phyloP scores from a whole-genome alignment of 2,888 invertebrate species.

The Cantharis rustica region DNA sequence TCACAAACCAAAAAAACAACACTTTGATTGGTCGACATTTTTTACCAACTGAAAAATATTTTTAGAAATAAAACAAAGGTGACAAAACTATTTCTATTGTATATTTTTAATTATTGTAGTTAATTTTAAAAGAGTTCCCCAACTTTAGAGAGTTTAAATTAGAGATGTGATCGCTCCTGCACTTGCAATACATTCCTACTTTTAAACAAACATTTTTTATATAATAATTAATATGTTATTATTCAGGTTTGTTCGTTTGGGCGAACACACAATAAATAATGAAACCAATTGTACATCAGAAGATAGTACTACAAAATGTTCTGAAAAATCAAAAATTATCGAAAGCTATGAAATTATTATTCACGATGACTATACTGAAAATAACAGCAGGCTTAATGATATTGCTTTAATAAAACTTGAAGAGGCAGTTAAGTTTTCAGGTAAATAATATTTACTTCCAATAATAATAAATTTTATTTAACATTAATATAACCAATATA shows the following conservation, averaged over 20 bases:
- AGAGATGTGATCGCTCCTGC: too few relatives aligned
- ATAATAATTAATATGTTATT: not conserved
- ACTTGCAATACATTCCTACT: too few relatives aligned
- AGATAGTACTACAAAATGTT: not conserved
- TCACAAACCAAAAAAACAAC: too few relatives aligned
- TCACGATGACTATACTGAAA: not conserved
- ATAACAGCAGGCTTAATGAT: conserved; percentile 56
- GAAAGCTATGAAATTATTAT: not conserved
- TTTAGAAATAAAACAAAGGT: too few relatives aligned
- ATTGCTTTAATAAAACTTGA: conserved; percentile 72
- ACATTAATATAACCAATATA: too few relatives aligned
- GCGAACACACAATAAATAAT: conserved; percentile 67
- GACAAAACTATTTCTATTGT: too few relatives aligned
- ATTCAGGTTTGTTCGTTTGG: conserved; percentile 50
- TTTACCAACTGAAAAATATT: too few relatives aligned
- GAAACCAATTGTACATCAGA: conserved; percentile 60
- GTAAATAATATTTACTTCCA: conserved; percentile 50
- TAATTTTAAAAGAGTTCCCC: too few relatives aligned
- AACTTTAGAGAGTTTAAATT: too few relatives aligned
- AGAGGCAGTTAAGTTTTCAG: conserved; percentile 59
- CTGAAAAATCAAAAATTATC: not conserved
- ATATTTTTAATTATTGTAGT: too few relatives aligned
- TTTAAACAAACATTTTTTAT: too few relatives aligned
- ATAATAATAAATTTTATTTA: not conserved
- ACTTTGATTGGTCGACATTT: too few relatives aligned